These are phyloP conservation scores for Tyrophagus putrescentiae DNA, from an alignment of 1,140 invertebrate species.

Conservation along the genomic window DNA sequence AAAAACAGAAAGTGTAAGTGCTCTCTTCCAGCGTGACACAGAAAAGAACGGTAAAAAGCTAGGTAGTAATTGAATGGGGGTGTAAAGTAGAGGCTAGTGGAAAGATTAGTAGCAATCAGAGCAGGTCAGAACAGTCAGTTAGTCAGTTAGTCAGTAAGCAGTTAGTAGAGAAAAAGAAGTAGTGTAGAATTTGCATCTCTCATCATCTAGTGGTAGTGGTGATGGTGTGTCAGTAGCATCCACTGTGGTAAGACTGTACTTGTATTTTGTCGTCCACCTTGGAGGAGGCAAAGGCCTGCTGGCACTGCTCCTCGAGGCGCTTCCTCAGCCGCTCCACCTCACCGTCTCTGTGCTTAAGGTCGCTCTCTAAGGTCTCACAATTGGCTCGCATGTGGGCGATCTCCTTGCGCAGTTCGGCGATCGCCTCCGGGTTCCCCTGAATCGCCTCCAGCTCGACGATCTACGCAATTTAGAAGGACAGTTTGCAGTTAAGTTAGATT, in stretches of 20 bases:
- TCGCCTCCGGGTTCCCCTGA: slow-evolving; percentile 42
- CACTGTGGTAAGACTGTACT: slow-evolving; percentile 8
- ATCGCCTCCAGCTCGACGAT: slow-evolving; percentile 29
- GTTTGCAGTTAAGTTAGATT: not conserved
- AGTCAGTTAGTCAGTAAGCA: not conserved
- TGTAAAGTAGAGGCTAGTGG: not conserved
- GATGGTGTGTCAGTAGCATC: not conserved
- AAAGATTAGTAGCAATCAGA: too few relatives aligned
- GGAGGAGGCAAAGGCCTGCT: slow-evolving; percentile 23
- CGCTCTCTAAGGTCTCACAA: slow-evolving; percentile 56
- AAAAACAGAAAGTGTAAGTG: slow-evolving; percentile 4
- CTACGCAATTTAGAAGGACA: slow-evolving; percentile 22
- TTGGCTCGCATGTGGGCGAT: slow-evolving; percentile 48
- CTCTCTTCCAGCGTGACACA: not conserved
- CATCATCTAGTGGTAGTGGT: not conserved
- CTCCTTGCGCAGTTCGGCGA: slow-evolving; percentile 42
- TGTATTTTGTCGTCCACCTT: slow-evolving; percentile 28
- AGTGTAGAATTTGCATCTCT: not conserved
- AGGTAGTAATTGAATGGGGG: not conserved
- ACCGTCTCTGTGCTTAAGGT: slow-evolving; percentile 56
- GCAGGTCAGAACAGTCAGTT: too few relatives aligned
- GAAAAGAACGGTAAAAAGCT: not conserved
- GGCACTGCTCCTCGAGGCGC: slow-evolving; percentile 24
- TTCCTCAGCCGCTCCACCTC: slow-evolving; percentile 25
- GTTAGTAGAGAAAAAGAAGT: not conserved